These are phyloP conservation scores for Pristis pectinata DNA, from an alignment of 2,797 vertebrate genomes.

Conservation along the genomic window DNA sequence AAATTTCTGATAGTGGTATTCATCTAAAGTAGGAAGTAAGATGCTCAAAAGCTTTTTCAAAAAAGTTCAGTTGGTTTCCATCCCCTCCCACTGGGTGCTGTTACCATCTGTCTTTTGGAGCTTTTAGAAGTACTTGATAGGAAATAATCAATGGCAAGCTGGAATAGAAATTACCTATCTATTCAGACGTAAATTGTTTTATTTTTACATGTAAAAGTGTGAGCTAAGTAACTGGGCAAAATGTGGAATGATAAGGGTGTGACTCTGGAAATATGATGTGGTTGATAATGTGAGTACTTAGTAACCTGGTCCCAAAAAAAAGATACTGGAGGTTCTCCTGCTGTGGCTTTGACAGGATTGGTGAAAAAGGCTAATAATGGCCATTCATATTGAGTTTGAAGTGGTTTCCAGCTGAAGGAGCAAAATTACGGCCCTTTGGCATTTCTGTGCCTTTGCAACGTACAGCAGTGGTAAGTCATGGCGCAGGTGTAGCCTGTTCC, in stretches of 20 bases:
- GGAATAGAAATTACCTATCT: neutral
- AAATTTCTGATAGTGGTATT: neutral
- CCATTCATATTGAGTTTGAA: neutral
- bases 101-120: neutral
- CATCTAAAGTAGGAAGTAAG: neutral
- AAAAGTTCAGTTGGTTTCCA: neutral
- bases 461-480: too few relatives aligned
- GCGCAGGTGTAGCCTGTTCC: too few relatives aligned
- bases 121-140: neutral
- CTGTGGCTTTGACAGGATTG: neutral
- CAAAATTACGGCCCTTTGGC: neutral
- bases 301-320: neutral
- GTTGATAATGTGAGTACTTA: too few relatives aligned
- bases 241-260: neutral
- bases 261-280: neutral
- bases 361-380: neutral
- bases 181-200: too few relatives aligned
- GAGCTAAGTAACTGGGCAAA: too few relatives aligned
- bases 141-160: too few relatives aligned
- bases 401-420: neutral
- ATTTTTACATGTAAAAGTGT: neutral
- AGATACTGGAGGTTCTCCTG: neutral
- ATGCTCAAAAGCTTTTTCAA: neutral
- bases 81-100: neutral
- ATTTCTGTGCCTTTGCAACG: neutral